These are phyloP conservation scores for Austrofundulus limnaeus DNA, from an alignment of 2,113 vertebrate species.

Conservation along the genomic window DNA sequence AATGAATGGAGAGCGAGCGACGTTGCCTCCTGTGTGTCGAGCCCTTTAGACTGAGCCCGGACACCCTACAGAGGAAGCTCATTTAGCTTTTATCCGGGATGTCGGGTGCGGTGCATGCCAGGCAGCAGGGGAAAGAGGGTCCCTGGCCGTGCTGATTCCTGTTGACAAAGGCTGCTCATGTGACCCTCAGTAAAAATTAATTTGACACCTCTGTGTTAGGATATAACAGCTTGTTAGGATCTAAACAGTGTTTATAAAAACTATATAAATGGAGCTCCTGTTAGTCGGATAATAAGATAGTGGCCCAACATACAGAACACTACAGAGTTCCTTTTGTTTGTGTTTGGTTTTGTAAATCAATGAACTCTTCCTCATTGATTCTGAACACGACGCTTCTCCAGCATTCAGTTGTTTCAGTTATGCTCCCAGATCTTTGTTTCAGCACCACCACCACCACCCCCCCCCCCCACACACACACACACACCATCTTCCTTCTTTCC, in stretches of 20 bases:
- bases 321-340: conserved; percentile 44
- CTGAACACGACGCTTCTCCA: conserved; percentile 41
- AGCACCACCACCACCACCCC: conserved; percentile 20
- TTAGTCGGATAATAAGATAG: conserved; percentile 7
- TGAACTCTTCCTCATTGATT: conserved; percentile 64
- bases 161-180: too few relatives aligned
- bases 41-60: too few relatives aligned
- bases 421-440: conserved; percentile 49
- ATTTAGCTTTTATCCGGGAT: too few relatives aligned
- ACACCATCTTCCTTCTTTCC: conserved; percentile 27
- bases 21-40: too few relatives aligned
- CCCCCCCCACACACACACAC: conserved; percentile 40
- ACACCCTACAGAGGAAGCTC: too few relatives aligned
- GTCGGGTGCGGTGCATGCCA: too few relatives aligned
- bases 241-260: conserved; percentile 21
- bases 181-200: too few relatives aligned
- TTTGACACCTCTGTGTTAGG: too few relatives aligned
- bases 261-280: conserved; percentile 4
- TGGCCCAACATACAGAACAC: conserved; percentile 24
- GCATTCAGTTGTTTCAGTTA: conserved; percentile 54
- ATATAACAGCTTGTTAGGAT: too few relatives aligned
- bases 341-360: conserved; percentile 64
- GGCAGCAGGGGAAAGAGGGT: too few relatives aligned
- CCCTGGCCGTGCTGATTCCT: too few relatives aligned
- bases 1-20: too few relatives aligned